Base-by-base conservation (phyloP, 2,888 invertebrate species). In the Leptogaster cylindrica region DNA sequence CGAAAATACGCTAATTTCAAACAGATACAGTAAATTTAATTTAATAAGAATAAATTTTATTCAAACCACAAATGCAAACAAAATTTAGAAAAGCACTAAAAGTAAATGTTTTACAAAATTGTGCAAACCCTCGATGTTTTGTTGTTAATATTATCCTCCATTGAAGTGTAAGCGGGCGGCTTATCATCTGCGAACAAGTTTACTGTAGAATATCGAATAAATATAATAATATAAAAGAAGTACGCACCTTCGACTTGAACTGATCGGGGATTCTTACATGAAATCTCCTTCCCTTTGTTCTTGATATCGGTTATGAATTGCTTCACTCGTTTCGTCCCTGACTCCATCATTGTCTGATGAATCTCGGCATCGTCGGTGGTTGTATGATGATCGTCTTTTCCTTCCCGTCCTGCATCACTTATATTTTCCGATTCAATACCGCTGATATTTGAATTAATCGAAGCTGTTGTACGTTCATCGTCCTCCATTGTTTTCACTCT, bases 401-500 rank as follows among this genome's bases (percentile, higher is more conserved):
- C 36, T n/a, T 63, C 41, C 7, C 58, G 44, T 14, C 74, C 74
- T 5, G 75, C 75, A 46, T 77, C 75, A 2, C 75, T 71, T 5
- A 76, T 75, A 72, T 72, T 71, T 2, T 73, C 72, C 28, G 70
- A 70, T 7, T 71, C 69, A 67, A 70, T 58, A 71, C 73, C 76
- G 23, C 75, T 76, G 41, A 76, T 75, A 50, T 76, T 78, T 0
- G 80, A 80, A 67, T 78, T 81, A 1, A 79, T 78, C 0, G 80
- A 80, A 3, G 79, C 80, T 1, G 81, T 80, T 7, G 80, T 80
- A 1, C 79, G 74, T 66, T 81, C 81, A 67, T 80, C 80, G 12
- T 73, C 73, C 20, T 73, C 73, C 5, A 36, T 31, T 2, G 44
- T 48, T 28, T 69, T 66, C 28, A 55, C 16, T 63, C 66, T 68